These are phyloP conservation scores for Portevinia maculata DNA, from an alignment of 2,888 invertebrate genomes.

Conservation along the genomic window DNA sequence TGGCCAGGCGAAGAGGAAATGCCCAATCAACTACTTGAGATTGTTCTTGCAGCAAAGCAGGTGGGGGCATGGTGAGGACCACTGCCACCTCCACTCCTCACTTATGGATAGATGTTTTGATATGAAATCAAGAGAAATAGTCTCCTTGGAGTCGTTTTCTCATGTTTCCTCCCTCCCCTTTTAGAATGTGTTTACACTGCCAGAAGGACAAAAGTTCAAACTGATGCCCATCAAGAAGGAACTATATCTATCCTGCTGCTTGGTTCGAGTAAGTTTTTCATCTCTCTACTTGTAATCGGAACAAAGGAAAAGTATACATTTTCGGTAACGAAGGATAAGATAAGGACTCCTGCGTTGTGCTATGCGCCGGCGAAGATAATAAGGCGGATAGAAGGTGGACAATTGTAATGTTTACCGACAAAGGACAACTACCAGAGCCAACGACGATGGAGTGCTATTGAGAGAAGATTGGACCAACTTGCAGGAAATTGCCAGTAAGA, in stretches of 20 bases:
- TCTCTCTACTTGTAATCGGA: constrained; percentile 47
- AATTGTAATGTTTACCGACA: constrained; percentile 44
- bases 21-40: constrained; percentile 60
- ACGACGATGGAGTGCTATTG: background rate
- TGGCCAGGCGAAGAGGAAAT: constrained; percentile 58
- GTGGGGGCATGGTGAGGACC: background rate
- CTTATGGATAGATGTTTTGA: constrained; percentile 14
- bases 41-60: constrained; percentile 29
- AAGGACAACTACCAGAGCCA: constrained; percentile 10
- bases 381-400: constrained; percentile 39
- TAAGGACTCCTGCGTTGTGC: constrained; percentile 4
- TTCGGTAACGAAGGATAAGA: constrained; percentile 46
- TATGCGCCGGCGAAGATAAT: constrained; percentile 40
- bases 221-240: constrained; percentile 51
- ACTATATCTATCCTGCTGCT: background rate
- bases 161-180: background rate
- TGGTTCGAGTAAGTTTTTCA: constrained; percentile 52
- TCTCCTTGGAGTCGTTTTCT: constrained; percentile 13
- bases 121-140: constrained; percentile 16
- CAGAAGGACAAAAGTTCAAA: constrained; percentile 49
- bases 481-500: constrained; percentile 51
- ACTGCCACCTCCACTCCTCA: no score
- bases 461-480: constrained; percentile 10
- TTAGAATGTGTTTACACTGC: constrained; percentile 42
- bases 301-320: constrained; percentile 54